Evolutionary conservation across 2,113 vertebrate species (phyloP), one percentile per base, ranked within the genome.

Genomic region (Trematocara unimaculatum): DNA sequence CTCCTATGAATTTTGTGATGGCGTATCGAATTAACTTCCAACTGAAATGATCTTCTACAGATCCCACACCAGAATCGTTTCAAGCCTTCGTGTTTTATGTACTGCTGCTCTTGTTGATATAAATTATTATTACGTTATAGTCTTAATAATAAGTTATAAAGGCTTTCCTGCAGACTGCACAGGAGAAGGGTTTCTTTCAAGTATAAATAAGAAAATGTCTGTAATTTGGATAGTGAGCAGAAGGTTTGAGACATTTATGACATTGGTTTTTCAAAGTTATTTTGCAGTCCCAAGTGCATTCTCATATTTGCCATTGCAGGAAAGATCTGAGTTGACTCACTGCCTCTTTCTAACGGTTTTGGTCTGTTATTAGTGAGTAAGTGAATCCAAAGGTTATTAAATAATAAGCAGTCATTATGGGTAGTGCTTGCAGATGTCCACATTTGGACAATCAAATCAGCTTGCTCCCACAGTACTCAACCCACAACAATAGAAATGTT

Each of bases 171-270:
- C 67, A 72, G 40, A 45, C 38, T 72, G 42, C 8, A 31, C 89
- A 91, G 1, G 82, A 70, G 33, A 83, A 90, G 12, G 84, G 3
- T 77, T 87, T 93, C 84, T 87, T 84, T n/a, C 84, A 82, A 2
- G 84, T 93, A 29, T 91, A 74, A 70, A 81, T 88, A 12, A 93
- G 79, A 60, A 87, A 81, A 84, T 91, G 89, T 20, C 9, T 80
- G 54, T 31, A 88, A 58, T 77, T 87, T 93, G 72, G 89, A 91
- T 14, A 88, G 91, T 13, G 91, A 82, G 23, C 79, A 87, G 47
- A 91, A 91, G 23, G 8, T 62, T 88, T 87, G 11, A 78, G 56
- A 64, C 86, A 93, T 49, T 81, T 83, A 5, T 79, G 70, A 81
- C 70, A 47, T 11, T 18, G 23, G 70, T 49, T 42, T 74, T 47